Conservation (phyloP, 1,140 invertebrate genomes). For the Heterodera schachtii region DNA sequence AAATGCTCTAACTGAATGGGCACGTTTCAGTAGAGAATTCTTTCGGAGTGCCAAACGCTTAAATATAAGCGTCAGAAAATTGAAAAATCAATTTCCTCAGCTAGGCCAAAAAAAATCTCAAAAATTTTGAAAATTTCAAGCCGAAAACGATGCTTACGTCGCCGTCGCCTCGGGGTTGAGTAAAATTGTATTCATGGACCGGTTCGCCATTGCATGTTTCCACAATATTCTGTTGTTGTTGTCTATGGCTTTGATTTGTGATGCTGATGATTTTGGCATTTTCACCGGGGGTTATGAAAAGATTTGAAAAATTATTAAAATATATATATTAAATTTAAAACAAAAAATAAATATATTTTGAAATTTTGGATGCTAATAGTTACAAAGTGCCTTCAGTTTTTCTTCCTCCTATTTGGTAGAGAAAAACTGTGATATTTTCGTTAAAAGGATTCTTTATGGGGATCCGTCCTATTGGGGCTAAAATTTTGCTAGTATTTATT, state of each 20-base stretch:
- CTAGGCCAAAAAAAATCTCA: not conserved
- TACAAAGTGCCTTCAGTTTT: no score
- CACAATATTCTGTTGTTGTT: slow-evolving; percentile 7
- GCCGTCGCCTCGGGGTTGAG: not conserved
- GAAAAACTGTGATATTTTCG: no score
- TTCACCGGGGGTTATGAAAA: not conserved
- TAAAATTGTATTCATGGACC: slow-evolving; percentile 20
- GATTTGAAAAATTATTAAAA: no score
- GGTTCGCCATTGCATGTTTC: slow-evolving; percentile 31
- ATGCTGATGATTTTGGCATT: not conserved
- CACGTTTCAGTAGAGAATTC: not conserved
- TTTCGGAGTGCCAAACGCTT: not conserved
- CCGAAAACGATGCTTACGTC: not conserved
- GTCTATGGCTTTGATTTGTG: not conserved
- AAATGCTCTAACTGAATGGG: slow-evolving; percentile 10
- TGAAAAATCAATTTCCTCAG: not conserved
- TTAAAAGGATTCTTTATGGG: no score
- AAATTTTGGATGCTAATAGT: no score
- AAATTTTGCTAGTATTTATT: no score
- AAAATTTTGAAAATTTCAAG: no score
- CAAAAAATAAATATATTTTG: no score
- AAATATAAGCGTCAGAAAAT: no score
- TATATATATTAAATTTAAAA: no score
- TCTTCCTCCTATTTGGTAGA: no score
- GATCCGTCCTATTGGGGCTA: no score